A percentile compares a stretch with the other conserved stretches of the same genome.
Evolutionary conservation across 2,797 vertebrate genomes (phyloP).

Genomic region (Xiphorhynchus erythropygius): DNA sequence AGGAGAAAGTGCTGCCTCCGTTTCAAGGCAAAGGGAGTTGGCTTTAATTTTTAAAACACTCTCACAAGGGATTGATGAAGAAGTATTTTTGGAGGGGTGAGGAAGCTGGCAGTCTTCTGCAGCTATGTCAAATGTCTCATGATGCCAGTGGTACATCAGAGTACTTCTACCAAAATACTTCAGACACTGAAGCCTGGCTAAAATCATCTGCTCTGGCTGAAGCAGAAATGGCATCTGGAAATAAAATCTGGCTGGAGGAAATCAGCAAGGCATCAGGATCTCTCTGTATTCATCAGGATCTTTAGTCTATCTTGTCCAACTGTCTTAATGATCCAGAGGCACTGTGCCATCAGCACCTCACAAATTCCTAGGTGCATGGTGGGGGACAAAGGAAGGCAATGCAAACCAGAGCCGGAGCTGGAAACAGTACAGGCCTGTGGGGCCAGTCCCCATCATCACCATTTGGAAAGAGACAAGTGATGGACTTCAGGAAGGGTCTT

Average conservation of each 20-base stretch:
- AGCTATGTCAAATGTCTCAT: neutral
- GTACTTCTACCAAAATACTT: neutral
- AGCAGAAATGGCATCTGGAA: neutral
- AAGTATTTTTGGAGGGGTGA: neutral
- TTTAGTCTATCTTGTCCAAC: neutral
- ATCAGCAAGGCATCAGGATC: neutral
- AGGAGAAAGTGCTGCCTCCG: neutral
- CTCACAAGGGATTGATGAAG: neutral
- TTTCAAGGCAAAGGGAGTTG: neutral
- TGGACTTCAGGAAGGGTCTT: neutral
- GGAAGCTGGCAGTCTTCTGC: neutral
- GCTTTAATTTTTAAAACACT: slow-evolving; percentile 23
- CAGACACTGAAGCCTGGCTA: neutral
- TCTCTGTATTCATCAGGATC: neutral
- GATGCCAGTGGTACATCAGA: neutral
- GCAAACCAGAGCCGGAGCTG: neutral
- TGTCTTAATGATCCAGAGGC: neutral
- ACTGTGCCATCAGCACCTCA: neutral
- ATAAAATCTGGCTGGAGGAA: neutral
- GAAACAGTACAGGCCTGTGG: neutral
- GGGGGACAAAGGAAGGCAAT: neutral
- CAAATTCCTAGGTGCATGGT: neutral
- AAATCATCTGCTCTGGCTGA: neutral
- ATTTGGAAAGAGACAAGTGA: neutral
- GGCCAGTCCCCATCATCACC: neutral